Evolutionary conservation across 2,888 invertebrate species (phyloP).

Genomic region (Leptinotarsa juncta): DNA sequence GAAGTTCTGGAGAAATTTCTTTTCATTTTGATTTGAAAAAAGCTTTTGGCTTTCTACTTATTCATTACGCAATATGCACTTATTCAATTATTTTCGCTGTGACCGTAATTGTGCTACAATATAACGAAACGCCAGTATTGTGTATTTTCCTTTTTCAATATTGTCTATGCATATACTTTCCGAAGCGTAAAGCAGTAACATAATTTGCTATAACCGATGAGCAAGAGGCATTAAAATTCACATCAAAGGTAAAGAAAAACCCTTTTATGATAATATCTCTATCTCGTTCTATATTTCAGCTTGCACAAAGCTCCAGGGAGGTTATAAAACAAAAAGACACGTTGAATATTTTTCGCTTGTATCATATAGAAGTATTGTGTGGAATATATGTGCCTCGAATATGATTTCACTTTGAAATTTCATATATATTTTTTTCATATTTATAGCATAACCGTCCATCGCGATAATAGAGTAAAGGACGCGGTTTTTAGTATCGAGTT

Average conservation of each 20-base stretch:
- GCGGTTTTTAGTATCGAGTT: background rate
- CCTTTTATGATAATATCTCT: constrained; percentile 44
- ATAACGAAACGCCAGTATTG: constrained; percentile 9
- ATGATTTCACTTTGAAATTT: constrained; percentile 27
- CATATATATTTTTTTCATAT: constrained; percentile 15
- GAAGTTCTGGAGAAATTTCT: too few relatives aligned
- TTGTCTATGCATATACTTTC: constrained; percentile 39
- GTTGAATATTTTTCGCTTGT: constrained; percentile 42
- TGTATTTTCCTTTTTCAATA: constrained; percentile 36
- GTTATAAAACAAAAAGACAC: constrained; percentile 42
- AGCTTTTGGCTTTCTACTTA: too few relatives aligned
- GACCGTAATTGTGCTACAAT: background rate
- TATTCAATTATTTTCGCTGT: background rate
- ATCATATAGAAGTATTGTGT: constrained; percentile 42
- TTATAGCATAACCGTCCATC: constrained; percentile 1
- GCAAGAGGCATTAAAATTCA: constrained; percentile 48
- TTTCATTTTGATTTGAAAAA: too few relatives aligned
- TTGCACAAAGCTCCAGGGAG: constrained; percentile 39
- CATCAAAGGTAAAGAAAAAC: constrained; percentile 50
- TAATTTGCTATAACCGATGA: constrained; percentile 47
- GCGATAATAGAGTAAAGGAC: background rate
- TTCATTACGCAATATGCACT: too few relatives aligned
- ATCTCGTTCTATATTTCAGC: constrained; percentile 45
- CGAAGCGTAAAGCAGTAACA: constrained; percentile 41
- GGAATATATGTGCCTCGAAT: constrained; percentile 38